Evolutionary conservation across 2,888 invertebrate species (phyloP).

Genomic region (Leptarthrus brevirostris): DNA sequence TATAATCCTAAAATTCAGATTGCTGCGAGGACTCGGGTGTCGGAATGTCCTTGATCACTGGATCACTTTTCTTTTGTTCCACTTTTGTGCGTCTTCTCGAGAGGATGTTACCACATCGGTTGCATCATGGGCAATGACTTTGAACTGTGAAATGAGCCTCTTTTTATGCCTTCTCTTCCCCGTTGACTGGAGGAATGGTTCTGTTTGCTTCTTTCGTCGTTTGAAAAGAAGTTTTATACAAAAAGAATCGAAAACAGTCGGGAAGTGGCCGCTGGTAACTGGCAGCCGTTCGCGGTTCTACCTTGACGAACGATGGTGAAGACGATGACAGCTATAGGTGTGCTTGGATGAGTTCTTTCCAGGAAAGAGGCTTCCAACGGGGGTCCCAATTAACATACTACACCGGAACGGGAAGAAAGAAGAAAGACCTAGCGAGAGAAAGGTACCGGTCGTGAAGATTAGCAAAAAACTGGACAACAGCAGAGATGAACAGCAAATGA

Average conservation of each 20-base stretch:
- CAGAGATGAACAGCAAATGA: not conserved
- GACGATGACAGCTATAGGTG: slow-evolving; percentile 23
- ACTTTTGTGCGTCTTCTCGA: slow-evolving; percentile 1
- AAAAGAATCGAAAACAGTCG: slow-evolving; percentile 16
- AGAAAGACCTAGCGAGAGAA: slow-evolving; percentile 33
- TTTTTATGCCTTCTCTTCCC: slow-evolving; percentile 66
- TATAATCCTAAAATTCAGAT: not conserved
- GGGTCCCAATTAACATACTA: not conserved
- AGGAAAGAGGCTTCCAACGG: slow-evolving; percentile 2
- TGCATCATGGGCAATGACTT: slow-evolving; percentile 69
- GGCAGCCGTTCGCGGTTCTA: too few relatives aligned
- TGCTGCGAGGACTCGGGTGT: slow-evolving; percentile 1
- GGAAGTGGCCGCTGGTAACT: not conserved
- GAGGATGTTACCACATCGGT: slow-evolving; percentile 66
- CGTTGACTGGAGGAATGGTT: slow-evolving; percentile 48
- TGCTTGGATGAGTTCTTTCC: not conserved
- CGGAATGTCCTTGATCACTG: slow-evolving; percentile 24
- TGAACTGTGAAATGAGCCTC: slow-evolving; percentile 66
- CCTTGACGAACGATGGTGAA: slow-evolving; percentile 8
- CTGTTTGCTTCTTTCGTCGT: slow-evolving; percentile 35
- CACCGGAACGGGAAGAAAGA: slow-evolving; percentile 38
- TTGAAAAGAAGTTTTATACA: slow-evolving; percentile 41
- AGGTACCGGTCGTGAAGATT: not conserved
- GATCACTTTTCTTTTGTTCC: slow-evolving; percentile 6
- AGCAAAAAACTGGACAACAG: not conserved